phyloP scores from a whole-genome alignment of 1,140 invertebrate species.

The Saccostrea cuccullata region DNA sequence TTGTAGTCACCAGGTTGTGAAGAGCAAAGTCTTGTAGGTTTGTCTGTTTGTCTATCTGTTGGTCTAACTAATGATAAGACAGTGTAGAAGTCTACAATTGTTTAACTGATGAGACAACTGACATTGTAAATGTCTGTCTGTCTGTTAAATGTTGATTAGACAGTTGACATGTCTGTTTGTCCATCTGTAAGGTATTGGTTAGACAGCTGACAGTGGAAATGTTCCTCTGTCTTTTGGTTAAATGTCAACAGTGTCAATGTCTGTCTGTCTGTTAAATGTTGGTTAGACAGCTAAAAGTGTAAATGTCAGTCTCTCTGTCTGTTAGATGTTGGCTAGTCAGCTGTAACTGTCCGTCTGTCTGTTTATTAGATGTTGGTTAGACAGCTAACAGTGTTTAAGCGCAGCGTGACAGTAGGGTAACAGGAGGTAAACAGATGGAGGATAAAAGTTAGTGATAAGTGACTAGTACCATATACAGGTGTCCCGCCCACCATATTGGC shows the following conservation, averaged over 20 bases:
- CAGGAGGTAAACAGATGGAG: slow-evolving; percentile 37
- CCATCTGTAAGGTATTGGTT: too few relatives aligned
- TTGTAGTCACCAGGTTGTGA: too few relatives aligned
- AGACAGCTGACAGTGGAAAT: neutral
- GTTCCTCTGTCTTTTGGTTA: neutral
- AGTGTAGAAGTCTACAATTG: too few relatives aligned
- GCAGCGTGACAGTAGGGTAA: slow-evolving; percentile 38
- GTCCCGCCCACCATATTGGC: slow-evolving; percentile 82
- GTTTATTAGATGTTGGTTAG: neutral
- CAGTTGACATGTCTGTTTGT: neutral
- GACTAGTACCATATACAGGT: slow-evolving; percentile 56
- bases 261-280: neutral
- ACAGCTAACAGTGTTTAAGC: slow-evolving; percentile 17
- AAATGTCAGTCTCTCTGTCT: neutral
- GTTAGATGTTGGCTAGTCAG: neutral
- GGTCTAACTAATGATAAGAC: neutral
- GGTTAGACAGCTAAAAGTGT: neutral
- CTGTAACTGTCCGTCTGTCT: neutral
- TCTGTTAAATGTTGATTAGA: neutral
- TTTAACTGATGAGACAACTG: neutral
- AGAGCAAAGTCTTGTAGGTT: too few relatives aligned
- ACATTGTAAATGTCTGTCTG: neutral
- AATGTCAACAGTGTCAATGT: neutral
- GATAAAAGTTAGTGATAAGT: slow-evolving; percentile 50
- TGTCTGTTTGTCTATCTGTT: too few relatives aligned